These are phyloP conservation scores for Eleutherodactylus coqui DNA, from an alignment of 2,797 vertebrate genomes.

Conservation along the genomic window DNA sequence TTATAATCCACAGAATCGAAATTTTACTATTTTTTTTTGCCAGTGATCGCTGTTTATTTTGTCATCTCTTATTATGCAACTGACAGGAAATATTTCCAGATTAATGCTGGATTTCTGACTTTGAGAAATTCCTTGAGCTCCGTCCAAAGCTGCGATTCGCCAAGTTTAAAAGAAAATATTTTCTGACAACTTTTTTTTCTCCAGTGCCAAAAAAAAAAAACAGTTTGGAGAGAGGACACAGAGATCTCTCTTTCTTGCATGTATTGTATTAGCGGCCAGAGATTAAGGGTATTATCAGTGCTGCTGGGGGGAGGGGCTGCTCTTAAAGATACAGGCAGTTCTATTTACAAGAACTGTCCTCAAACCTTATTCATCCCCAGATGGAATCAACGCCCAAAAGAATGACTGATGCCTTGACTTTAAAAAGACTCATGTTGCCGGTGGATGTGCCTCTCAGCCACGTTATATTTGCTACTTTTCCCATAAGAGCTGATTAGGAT, in stretches of 20 bases:
- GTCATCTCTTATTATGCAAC: constrained; percentile 26
- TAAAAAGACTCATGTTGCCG: constrained; percentile 69
- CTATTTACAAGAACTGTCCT: constrained; percentile 4
- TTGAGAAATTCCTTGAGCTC: constrained; percentile 30
- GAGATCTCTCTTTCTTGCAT: neutral
- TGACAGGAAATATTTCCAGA: constrained; percentile 38
- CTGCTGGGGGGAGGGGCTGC: constrained; percentile 9
- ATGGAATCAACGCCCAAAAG: neutral
- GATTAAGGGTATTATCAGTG: neutral
- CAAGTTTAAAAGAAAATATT: constrained; percentile 46
- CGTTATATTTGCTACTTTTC: constrained; percentile 72
- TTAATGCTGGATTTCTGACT: constrained; percentile 36
- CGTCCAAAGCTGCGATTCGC: constrained; percentile 18
- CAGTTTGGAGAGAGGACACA: neutral
- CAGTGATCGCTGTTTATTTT: neutral
- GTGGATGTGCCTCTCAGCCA: constrained; percentile 71
- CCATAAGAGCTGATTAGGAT: constrained; percentile 80
- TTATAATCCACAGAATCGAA: neutral
- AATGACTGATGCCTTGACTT: constrained; percentile 60
- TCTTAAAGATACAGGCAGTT: constrained; percentile 34
- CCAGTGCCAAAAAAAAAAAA: neutral
- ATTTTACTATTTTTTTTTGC: neutral
- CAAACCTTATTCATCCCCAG: neutral
- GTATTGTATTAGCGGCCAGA: constrained; percentile 18
- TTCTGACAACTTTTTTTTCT: constrained; percentile 32